Base-by-base conservation (phyloP, 2,888 invertebrate genomes). In the Carabus problematicus region DNA sequence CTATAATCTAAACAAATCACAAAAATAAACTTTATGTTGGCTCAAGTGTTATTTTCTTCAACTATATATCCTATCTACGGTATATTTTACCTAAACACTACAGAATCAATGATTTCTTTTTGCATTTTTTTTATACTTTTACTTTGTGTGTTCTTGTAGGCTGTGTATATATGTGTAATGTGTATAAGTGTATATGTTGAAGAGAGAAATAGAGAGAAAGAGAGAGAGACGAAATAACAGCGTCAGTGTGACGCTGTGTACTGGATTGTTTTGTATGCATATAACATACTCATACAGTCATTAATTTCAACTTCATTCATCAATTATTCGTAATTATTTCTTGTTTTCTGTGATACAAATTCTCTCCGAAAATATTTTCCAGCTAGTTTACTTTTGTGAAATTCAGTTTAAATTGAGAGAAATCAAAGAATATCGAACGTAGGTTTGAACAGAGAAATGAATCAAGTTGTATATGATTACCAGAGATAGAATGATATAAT, bases 1-100 rank as follows among this genome's bases (percentile, higher is more conserved):
- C 80, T 82, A 82, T 77, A 74, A 76, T 78, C 81, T 81, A 82
- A 83, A 83, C 80, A 82, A 83, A 83, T 83, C 82, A 83, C 82
- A 83, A 83, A 83, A 82, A 82, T 83, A 82, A 80, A 78, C 79
- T 77, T 76, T 76, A 76, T 79, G 77, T 80, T 79, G 79, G 78
- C 79, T 78, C 75, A 78, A 29, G 79, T 79, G 78, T 79, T 77
- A 76, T 76, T 76, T 74, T 70, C 43, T 60, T 68, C 67, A 58
- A 63, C 70, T 59, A 70, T 55, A 41, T 59, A 39, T 56, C 52
- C 56, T 67, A 67, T 56, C 64, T 64, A 64, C 64, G 14, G 43
- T 64, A 54, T 67, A 47, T 29, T 56, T 29, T 29, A 29, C 56
- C 43, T 67, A 60, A 42, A 67, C 42, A 54, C 67, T 67, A 67